Conservation (phyloP, 2,888 invertebrate genomes). For the Idaea straminata region DNA sequence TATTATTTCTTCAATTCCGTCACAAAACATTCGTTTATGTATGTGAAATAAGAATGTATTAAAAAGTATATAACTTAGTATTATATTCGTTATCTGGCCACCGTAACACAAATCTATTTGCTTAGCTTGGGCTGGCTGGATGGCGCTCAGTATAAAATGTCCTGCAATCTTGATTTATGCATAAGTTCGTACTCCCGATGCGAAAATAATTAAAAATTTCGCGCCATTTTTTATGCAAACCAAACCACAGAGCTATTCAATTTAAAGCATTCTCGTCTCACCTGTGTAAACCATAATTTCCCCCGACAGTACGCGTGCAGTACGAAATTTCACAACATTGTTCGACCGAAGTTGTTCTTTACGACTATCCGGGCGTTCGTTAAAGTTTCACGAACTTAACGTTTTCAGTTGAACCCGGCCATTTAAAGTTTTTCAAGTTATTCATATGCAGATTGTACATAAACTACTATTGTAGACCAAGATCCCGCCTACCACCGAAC, state of each 20-base stretch:
- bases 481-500: too few species aligned
- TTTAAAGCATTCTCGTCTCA: neutral
- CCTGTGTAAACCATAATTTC: slow-evolving; percentile 1
- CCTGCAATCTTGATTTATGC: too few species aligned
- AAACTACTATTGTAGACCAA: too few species aligned
- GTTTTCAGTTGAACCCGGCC: neutral
- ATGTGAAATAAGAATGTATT: too few species aligned
- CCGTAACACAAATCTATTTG: too few species aligned
- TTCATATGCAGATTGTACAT: too few species aligned
- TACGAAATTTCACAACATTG: neutral
- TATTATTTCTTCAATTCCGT: too few species aligned
- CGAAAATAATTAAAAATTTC: neutral
- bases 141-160: too few species aligned
- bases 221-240: neutral
- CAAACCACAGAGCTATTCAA: neutral
- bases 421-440: neutral
- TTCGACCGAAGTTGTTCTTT: neutral
- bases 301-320: neutral
- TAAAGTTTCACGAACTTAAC: neutral
- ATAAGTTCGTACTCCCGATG: neutral
- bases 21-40: too few species aligned
- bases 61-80: too few species aligned
- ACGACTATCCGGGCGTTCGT: neutral
- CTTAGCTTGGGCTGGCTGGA: too few species aligned
- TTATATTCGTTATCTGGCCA: too few species aligned